phyloP scores from a whole-genome alignment of 2,888 invertebrate genomes.

The Clistopyga incitator region DNA sequence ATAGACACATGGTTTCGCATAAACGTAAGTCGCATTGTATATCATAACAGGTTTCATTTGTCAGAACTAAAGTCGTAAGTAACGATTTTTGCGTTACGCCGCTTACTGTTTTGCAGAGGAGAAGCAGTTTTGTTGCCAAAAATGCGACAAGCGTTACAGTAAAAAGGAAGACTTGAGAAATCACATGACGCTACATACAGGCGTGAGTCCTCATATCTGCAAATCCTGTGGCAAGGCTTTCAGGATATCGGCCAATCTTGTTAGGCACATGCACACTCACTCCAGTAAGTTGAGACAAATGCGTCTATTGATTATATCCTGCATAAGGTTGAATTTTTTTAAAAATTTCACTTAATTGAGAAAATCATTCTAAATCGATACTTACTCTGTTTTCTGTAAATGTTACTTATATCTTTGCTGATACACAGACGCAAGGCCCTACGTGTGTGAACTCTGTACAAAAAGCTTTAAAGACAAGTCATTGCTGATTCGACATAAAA shows the following conservation, averaged over 20 bases:
- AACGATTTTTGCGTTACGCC: neutral
- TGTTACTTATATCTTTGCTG: neutral
- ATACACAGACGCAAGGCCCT: constrained; percentile 80
- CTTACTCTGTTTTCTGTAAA: constrained; percentile 12
- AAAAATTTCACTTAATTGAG: neutral
- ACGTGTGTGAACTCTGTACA: constrained; percentile 80
- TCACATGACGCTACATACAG: constrained; percentile 86
- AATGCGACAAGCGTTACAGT: constrained; percentile 87
- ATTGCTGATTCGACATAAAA: constrained; percentile 82
- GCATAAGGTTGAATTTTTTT: no score
- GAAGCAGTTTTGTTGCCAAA: constrained; percentile 86
- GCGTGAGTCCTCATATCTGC: constrained; percentile 87
- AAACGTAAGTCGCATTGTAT: constrained; percentile 72
- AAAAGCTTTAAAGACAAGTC: constrained; percentile 82
- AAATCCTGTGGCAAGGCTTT: constrained; percentile 89
- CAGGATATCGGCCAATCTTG: constrained; percentile 88
- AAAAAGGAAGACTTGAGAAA: constrained; percentile 87
- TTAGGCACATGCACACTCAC: constrained; percentile 89
- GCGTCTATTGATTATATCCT: neutral
- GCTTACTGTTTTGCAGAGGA: constrained; percentile 83
- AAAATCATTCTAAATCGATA: neutral
- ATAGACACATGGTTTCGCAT: constrained; percentile 87
- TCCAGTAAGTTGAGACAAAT: constrained; percentile 85
- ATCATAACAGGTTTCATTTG: constrained; percentile 8
- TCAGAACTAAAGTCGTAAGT: neutral